Evolutionary conservation across 2,888 invertebrate species (phyloP), one percentile per base, ranked within the genome.

Genomic region (Drosophila tripunctata): DNA sequence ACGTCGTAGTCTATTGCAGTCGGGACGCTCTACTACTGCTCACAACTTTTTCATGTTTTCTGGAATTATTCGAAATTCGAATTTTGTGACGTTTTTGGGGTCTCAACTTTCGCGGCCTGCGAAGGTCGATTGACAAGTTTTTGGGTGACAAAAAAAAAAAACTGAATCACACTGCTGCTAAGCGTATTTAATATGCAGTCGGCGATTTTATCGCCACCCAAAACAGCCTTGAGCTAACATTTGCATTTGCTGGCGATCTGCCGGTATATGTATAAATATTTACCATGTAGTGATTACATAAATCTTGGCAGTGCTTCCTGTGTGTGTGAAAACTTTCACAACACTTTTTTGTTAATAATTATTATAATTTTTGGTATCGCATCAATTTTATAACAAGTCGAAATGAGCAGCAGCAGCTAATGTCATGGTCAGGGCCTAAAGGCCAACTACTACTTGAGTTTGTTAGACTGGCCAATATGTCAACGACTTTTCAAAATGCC

Each of bases 291-390:
- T 48, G 63, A 62, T 81, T 81, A 65, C 87, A 87, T 87, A 74
- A 83, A 87, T 81, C 81, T 66, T 61, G 38, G 54, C 45, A 68
- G n/a, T 33, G 71, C 61, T 83, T 83, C 81, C 87, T 80, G 75
- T 70, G 74, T 80, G 75, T 70, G 74, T 57, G 67, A 65, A 76
- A 80, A 74, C 87, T 84, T 87, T 81, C 81, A 71, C 81, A 77
- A 65, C 64, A 48, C 62, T 40, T 51, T 44, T 48, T 56, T 54
- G 54, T 45, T 33, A 30, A 77, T 63, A 78, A 85, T 85, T 68
- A 63, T 78, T 68, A 64, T 67, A 52, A 71, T 66, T 66, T 44
- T 45, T 67, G 44, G 72, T 65, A 64, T 41, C 54, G 61, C 75
- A 71, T 84, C 54, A 63, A 63, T 62, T 73, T 51, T 31, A 61